These are phyloP conservation scores for Epicauta chinensis DNA, from an alignment of 1,140 invertebrate species.

Conservation along the genomic window DNA sequence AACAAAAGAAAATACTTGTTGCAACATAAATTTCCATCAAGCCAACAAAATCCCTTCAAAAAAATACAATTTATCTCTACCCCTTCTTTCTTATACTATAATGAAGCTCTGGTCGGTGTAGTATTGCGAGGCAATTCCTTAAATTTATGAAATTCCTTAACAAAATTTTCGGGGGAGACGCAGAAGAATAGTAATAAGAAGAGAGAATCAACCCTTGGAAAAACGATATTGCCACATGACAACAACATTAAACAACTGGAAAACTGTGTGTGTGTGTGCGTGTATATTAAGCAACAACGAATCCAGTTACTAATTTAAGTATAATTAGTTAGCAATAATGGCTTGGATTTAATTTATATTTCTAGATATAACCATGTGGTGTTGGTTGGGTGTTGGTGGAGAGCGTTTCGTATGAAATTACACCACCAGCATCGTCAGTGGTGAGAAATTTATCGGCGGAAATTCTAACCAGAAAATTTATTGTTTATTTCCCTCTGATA, in stretches of 20 bases:
- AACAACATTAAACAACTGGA: not conserved
- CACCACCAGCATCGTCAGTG: conserved; percentile 7
- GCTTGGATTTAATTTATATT: conserved; percentile 19
- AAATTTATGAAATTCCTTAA: conserved; percentile 15
- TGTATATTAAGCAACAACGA: not conserved
- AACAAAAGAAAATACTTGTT: too few relatives aligned
- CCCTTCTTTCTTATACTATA: too few relatives aligned
- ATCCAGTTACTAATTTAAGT: conserved; percentile 21
- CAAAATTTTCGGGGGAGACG: not conserved
- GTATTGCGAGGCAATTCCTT: conserved; percentile 12
- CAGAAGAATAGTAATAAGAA: conserved; percentile 3
- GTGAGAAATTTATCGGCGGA: conserved; percentile 13
- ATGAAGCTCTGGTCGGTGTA: conserved; percentile 1
- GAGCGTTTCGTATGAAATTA: conserved; percentile 17
- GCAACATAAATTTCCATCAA: too few relatives aligned
- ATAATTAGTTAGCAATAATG: conserved; percentile 23
- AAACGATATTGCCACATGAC: conserved; percentile 6
- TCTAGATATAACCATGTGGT: conserved; percentile 18
- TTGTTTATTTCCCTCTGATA: conserved; percentile 9
- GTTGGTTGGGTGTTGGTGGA: too few relatives aligned
- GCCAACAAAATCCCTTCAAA: too few relatives aligned
- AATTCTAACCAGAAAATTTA: conserved; percentile 12
- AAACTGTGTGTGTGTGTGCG: too few relatives aligned
- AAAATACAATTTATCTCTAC: too few relatives aligned
- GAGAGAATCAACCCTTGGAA: conserved; percentile 7